Base-by-base conservation (phyloP, 2,888 invertebrate genomes). In the Tuta absoluta region DNA sequence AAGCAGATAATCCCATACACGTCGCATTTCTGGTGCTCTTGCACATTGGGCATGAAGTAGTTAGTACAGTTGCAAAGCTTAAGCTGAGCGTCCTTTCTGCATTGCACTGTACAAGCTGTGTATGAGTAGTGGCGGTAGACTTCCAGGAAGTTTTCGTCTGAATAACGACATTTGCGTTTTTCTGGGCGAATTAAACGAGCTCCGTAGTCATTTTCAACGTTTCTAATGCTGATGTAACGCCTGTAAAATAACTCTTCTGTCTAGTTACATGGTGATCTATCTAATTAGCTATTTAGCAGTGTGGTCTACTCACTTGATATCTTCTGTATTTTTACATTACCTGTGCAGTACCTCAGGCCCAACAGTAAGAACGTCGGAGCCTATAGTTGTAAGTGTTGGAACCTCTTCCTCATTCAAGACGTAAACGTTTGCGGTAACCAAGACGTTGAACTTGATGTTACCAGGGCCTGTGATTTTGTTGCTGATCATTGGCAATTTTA, bases 141-240 rank as follows among this genome's bases (percentile, higher is more conserved):
- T 48, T 89, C 75, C 59, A 91, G 68, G 45, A 79, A 82, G 69
- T 93, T 92, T 81, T 96, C 96, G 68, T 95, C 93, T 0, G 92
- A 92, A 74, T 95, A 96, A 3, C 95, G 94, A 77, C 96, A 96
- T 77, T 94, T 94, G n/a, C 96, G 92, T 78, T 95, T 95, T 7
- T 86, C 80, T 0, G 95, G 92, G 19, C 93, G 87, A 3, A 95
- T 93, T 63, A 92, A 87, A 2, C 93, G 92, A 0, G 94, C 94
- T 67, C 93, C 94, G 2, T 92, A 92, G 72, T 95, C 95, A 78
- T 96, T 96, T 72, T 94, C 94, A 60, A 95, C 95, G 72, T 95
- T 93, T 12, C 91, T 87, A 67, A 93, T 87, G 1, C 93, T 86
- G 65, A 94, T 92, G 66, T 85, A 87, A 12, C 93, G 93, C 14